A percentile compares a stretch with the other conserved stretches of the same genome.
Conservation (phyloP, 2,888 invertebrate genomes). For the Oxycera nigricornis region DNA sequence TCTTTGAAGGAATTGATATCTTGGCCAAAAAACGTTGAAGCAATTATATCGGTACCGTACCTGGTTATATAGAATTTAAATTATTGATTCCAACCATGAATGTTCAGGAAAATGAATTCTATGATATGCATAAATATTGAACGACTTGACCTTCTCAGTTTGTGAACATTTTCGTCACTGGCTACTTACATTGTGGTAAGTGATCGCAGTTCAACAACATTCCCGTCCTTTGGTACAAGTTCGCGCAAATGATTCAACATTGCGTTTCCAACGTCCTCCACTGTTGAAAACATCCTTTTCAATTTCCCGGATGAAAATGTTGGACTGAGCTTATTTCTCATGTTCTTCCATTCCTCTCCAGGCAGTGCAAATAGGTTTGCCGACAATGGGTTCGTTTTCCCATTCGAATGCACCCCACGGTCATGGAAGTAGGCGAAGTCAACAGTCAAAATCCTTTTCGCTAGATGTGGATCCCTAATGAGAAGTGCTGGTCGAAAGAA, state of each 20-base stretch:
- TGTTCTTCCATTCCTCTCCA: slow-evolving; percentile 67
- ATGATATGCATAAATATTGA: not conserved
- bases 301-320: slow-evolving; percentile 70
- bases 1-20: slow-evolving; percentile 51
- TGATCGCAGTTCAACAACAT: slow-evolving; percentile 62
- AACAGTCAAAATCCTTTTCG: slow-evolving; percentile 54
- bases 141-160: too few relatives aligned
- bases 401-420: slow-evolving; percentile 66
- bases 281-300: slow-evolving; percentile 67
- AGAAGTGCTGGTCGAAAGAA: slow-evolving; percentile 47
- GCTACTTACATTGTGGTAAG: slow-evolving; percentile 22
- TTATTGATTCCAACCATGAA: not conserved
- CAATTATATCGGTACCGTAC: slow-evolving; percentile 56
- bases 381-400: slow-evolving; percentile 65
- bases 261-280: slow-evolving; percentile 56
- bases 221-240: slow-evolving; percentile 54
- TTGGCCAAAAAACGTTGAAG: slow-evolving; percentile 56
- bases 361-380: slow-evolving; percentile 66
- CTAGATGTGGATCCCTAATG: slow-evolving; percentile 49
- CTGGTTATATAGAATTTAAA: too few relatives aligned
- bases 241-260: slow-evolving; percentile 49
- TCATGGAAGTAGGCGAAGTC: slow-evolving; percentile 64
- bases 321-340: slow-evolving; percentile 68
- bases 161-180: too few relatives aligned
- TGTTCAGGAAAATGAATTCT: not conserved